Conservation (phyloP, 2,888 invertebrate species). For the Dichetophora obliterata region DNA sequence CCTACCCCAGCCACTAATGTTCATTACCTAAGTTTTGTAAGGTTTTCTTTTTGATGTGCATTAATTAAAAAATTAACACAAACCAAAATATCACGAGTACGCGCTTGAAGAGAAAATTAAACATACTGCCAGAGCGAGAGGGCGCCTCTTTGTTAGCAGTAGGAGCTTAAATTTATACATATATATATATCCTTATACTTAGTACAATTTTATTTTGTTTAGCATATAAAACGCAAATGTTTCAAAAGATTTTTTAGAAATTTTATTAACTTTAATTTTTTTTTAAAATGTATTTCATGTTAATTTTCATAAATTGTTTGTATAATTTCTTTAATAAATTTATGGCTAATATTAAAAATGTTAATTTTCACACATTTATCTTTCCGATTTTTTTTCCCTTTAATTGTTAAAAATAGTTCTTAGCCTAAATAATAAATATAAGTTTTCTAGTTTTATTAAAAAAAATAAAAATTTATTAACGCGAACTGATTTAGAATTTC, state of each 20-base stretch:
- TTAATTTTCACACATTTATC: background rate
- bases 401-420: background rate
- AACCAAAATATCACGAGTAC: no score
- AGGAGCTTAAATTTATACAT: background rate
- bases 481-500: conserved; percentile 1
- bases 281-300: background rate
- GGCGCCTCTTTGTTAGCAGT: conserved; percentile 8
- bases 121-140: conserved; percentile 14
- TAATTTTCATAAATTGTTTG: background rate
- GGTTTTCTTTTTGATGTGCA: no score
- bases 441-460: no score
- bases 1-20: background rate
- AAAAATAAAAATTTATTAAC: background rate
- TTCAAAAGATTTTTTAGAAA: background rate
- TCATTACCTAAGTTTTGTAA: no score
- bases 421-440: no score
- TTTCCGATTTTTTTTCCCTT: background rate
- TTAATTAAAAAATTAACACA: background rate
- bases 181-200: background rate
- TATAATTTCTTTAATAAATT: background rate
- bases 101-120: background rate
- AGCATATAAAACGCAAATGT: background rate
- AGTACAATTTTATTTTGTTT: conserved; percentile 15
- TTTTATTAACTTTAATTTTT: background rate
- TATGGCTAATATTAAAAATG: background rate